Percentiles rank a stretch among this genome's conserved stretches.
Conservation (phyloP, 2,113 vertebrate genomes). For the Aphelocoma coerulescens region DNA sequence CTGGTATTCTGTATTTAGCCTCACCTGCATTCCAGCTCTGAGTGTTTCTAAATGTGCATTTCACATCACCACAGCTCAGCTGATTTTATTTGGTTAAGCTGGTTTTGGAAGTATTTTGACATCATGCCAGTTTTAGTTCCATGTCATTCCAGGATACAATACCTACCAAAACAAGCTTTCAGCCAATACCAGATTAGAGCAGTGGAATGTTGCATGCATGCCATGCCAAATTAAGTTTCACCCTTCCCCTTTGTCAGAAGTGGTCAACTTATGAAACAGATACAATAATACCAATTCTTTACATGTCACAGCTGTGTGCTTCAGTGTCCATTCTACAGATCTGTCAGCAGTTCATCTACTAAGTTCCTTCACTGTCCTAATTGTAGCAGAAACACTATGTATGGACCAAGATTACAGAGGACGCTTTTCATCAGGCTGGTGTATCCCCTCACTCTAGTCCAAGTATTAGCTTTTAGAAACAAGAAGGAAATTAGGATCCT, state of each 20-base stretch:
- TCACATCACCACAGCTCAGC: background rate
- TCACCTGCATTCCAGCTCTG: background rate
- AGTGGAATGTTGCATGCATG: background rate
- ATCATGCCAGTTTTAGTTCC: background rate
- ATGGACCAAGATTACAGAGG: background rate
- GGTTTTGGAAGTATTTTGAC: background rate
- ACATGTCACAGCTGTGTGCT: fast-evolving
- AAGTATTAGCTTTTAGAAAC: background rate
- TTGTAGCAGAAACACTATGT: background rate
- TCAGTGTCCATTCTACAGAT: background rate
- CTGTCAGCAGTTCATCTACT: background rate
- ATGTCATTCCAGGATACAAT: background rate
- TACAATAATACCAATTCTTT: background rate
- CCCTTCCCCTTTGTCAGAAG: background rate
- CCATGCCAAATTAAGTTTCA: background rate
- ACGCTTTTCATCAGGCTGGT: background rate
- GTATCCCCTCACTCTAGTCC: background rate
- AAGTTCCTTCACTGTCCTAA: background rate
- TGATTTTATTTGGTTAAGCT: background rate
- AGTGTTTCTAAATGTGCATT: conserved; percentile 19
- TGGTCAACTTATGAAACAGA: background rate
- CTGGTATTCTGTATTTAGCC: background rate
- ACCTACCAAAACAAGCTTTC: background rate
- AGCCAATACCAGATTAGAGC: background rate
- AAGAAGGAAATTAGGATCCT: background rate